These are phyloP conservation scores for Morbakka virulenta DNA, from an alignment of 30 jellyfish, hydroid and myxozoan genomes.

Conservation along the genomic window DNA sequence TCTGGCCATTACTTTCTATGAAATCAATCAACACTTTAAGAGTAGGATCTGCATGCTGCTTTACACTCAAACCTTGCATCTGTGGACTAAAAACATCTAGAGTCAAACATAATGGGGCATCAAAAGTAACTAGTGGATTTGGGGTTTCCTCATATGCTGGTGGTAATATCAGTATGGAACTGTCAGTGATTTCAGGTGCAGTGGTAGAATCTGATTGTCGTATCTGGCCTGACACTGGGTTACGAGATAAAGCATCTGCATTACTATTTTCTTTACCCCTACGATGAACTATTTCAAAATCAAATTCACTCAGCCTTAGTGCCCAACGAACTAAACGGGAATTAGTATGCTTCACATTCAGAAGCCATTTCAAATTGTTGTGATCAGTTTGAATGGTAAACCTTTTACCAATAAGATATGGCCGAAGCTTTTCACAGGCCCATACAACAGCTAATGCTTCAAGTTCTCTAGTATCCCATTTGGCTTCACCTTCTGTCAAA, in stretches of 20 bases:
- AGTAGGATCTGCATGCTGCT: not conserved
- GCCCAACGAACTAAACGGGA: constrained; percentile 62
- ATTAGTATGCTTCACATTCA: constrained; percentile 29
- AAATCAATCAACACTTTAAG: not conserved
- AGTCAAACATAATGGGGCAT: too few relatives aligned
- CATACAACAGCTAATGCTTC: constrained; percentile 53
- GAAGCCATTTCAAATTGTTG: not conserved
- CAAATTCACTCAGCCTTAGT: constrained; percentile 22
- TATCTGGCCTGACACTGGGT: too few relatives aligned
- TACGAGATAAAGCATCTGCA: constrained; percentile 28
- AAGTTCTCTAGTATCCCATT: constrained; percentile 40
- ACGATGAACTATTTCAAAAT: constrained; percentile 51
- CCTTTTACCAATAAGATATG: not conserved
- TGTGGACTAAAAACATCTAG: too few relatives aligned
- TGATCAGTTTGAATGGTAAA: constrained; percentile 14
- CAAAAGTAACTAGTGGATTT: too few relatives aligned
- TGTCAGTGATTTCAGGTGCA: too few relatives aligned
- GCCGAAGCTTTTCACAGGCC: constrained; percentile 45
- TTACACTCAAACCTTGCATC: too few relatives aligned
- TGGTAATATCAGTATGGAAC: too few relatives aligned
- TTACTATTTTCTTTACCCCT: constrained; percentile 20
- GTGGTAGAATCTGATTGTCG: too few relatives aligned
- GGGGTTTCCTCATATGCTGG: too few relatives aligned
- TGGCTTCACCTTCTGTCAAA: constrained; percentile 15
- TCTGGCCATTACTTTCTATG: too few relatives aligned